Evolutionary conservation across 2,888 invertebrate species (phyloP).

Genomic region (Drosophila nr. medialis): DNA sequence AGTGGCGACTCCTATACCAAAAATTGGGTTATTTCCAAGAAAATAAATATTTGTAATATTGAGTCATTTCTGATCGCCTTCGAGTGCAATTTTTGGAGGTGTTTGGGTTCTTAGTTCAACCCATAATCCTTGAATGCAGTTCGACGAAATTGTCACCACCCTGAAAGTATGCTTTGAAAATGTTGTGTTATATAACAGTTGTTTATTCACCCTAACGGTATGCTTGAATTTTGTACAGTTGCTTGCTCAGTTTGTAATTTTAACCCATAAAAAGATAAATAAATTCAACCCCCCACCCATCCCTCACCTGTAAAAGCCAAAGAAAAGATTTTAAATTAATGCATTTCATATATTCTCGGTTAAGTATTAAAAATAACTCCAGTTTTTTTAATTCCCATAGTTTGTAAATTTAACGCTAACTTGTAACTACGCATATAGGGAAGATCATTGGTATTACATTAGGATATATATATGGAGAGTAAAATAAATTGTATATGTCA

Average conservation of each 20-base stretch:
- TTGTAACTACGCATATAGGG: constrained; percentile 13
- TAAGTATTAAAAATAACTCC: constrained; percentile 1
- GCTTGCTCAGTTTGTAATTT: background rate
- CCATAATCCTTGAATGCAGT: background rate
- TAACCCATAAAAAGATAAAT: background rate
- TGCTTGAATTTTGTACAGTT: background rate
- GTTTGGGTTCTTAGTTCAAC: background rate
- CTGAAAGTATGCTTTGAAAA: background rate
- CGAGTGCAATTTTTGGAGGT: background rate
- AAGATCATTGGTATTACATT: constrained; percentile 12
- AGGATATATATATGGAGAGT: constrained; percentile 18
- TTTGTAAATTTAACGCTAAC: constrained; percentile 11
- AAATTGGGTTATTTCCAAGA: background rate
- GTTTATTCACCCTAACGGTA: too few species aligned
- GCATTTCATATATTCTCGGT: background rate
- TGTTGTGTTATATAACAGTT: too few species aligned
- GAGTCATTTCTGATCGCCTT: background rate
- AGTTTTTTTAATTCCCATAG: background rate
- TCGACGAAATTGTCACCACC: background rate
- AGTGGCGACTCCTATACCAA: too few species aligned
- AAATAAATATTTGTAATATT: background rate
- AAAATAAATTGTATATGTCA: constrained; percentile 20
- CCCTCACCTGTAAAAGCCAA: background rate
- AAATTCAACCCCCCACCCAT: background rate
- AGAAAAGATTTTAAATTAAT: background rate